phyloP scores from a whole-genome alignment of 1,140 invertebrate species.

The Mamestra configurata region DNA sequence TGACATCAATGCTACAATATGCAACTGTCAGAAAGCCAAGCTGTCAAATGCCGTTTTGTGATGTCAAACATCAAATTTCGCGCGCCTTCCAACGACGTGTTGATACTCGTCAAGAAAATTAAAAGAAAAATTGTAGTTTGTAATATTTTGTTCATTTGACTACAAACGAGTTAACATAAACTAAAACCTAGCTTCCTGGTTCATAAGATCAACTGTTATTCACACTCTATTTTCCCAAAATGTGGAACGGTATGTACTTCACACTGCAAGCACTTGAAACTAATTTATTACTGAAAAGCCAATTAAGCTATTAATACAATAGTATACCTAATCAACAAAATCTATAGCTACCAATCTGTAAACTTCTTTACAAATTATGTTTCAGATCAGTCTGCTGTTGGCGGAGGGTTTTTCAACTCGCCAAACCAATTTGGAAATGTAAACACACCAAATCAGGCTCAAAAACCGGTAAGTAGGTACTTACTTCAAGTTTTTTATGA shows the following conservation, averaged over 20 bases:
- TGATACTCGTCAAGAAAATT: conserved; percentile 13
- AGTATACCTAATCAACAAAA: no score
- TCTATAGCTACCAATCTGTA: background rate
- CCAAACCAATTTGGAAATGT: conserved; percentile 83
- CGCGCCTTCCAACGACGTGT: conserved; percentile 12
- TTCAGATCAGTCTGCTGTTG: conserved; percentile 82
- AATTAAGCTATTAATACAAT: no score
- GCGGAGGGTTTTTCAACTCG: conserved; percentile 85
- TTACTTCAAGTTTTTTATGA: background rate
- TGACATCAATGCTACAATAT: background rate
- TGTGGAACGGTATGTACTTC: conserved; percentile 74
- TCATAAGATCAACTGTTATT: background rate
- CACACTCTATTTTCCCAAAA: conserved; percentile 48
- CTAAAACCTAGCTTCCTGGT: background rate
- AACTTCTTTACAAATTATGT: background rate
- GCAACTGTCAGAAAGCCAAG: no score
- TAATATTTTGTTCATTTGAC: background rate
- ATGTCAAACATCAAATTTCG: background rate
- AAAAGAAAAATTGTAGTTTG: background rate
- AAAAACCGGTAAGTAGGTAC: conserved; percentile 76
- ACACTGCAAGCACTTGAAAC: background rate
- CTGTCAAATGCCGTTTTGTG: no score
- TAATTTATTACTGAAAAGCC: no score
- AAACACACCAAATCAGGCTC: conserved; percentile 80
- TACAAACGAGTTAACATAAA: background rate